Base-by-base conservation (phyloP, 53 echinoderm and acorn worm species). In the Henricia sp. region DNA sequence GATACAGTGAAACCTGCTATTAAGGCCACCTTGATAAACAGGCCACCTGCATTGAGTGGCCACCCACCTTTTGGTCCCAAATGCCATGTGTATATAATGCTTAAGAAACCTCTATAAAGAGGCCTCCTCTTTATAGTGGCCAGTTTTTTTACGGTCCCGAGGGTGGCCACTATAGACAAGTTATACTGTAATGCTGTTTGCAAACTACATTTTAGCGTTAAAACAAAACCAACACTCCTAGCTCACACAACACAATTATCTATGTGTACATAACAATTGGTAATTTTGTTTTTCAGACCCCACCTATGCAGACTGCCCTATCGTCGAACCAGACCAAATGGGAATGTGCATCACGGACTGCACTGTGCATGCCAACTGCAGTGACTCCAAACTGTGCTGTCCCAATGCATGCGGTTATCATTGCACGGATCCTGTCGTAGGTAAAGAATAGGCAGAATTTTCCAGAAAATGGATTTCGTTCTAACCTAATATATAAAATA, bases 391-490 rank as follows among this genome's bases (percentile, higher is more conserved):
- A 63, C 85, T 91, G 38, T 94, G 94, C 57, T 94, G 94, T 50
- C 82, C 85, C 53, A 89, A 91, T 40, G 94, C 87, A 3, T 94
- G 91, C 64, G 94, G 94, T 69, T 91, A 89, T 48, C 62, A 40
- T 0, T 94, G 94, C 68, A 71, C 74, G 60, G 93, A 78, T 24
- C 70, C 72, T 13, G 26, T 52, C 14, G 33, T 20, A 23, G 71
- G 71, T 71, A 71, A 14, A 27, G 21, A 11, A 56, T 19, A 8
- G 23, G 21, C 4, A 56, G 21, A 4, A 8, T 19, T 5, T 56
- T 56, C 23, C 56, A 60, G 26, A 5, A 19, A 19, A 60, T 60
- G 32, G 28, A 60, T 60, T 16, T 26, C 26, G 8, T n/a, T n/a
- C n/a, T n/a, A n/a, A n/a, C n/a, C n/a, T n/a, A n/a, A n/a, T n/a